Conservation (phyloP, 1,140 invertebrate genomes). For the Anagrus nilaparvatae region DNA sequence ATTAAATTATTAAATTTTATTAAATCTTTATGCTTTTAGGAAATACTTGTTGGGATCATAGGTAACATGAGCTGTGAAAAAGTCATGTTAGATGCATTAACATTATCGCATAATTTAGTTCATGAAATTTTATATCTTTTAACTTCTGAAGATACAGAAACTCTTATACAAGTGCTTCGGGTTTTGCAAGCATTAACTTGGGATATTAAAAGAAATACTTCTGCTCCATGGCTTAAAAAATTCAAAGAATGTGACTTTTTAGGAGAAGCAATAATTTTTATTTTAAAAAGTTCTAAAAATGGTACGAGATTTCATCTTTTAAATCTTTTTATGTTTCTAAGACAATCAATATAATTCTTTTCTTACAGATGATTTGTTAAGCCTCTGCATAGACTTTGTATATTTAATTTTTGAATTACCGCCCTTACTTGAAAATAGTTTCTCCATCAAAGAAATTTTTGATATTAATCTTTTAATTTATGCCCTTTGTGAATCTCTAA, state of each 20-base stretch:
- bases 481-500: slow-evolving; percentile 24
- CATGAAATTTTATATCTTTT: slow-evolving; percentile 45
- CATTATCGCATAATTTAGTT: slow-evolving; percentile 36
- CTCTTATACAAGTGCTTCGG: slow-evolving; percentile 56
- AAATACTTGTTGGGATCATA: slow-evolving; percentile 63
- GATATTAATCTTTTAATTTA: slow-evolving; percentile 19
- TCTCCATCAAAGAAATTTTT: too few relatives aligned
- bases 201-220: slow-evolving; percentile 39
- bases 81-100: slow-evolving; percentile 37
- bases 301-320: slow-evolving; percentile 32
- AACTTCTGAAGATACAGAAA: slow-evolving; percentile 49
- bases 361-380: slow-evolving; percentile 28
- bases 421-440: slow-evolving; percentile 17
- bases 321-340: not conserved
- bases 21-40: slow-evolving; percentile 30
- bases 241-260: slow-evolving; percentile 42
- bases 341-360: slow-evolving; percentile 12
- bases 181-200: slow-evolving; percentile 47
- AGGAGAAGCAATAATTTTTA: slow-evolving; percentile 48
- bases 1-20: not conserved
- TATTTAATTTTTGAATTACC: slow-evolving; percentile 18
- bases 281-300: slow-evolving; percentile 57
- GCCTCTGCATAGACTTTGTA: slow-evolving; percentile 21
- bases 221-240: slow-evolving; percentile 40
- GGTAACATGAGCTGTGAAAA: slow-evolving; percentile 58